phyloP scores from a whole-genome alignment of 1,140 invertebrate species.

The Parapsyche elsis region DNA sequence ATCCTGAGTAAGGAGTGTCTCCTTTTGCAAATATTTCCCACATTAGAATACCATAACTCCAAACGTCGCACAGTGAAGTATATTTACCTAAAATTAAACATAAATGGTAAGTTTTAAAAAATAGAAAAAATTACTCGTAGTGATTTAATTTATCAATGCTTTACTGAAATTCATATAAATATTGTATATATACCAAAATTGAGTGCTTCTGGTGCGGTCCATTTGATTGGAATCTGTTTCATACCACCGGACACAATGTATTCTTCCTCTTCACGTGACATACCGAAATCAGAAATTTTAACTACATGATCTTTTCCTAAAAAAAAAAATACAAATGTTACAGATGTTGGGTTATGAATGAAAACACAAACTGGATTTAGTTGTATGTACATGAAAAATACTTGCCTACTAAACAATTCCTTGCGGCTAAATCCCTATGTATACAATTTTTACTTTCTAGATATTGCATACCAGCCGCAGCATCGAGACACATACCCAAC shows the following conservation, averaged over 20 bases:
- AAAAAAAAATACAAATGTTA: conserved; percentile 45
- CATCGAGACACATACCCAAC: conserved; percentile 92
- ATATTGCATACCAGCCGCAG: conserved; percentile 93
- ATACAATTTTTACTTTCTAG: conserved; percentile 97
- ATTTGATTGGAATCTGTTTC: conserved; percentile 99
- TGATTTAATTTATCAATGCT: too few relatives aligned
- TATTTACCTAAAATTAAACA: conserved; percentile 80
- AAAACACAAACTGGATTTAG: too few relatives aligned
- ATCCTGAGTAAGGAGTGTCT: conserved; percentile 92
- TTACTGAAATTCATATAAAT: not conserved
- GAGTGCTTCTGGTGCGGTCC: conserved; percentile 96
- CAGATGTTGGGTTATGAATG: too few relatives aligned
- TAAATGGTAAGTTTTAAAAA: conserved; percentile 13
- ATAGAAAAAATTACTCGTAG: too few relatives aligned
- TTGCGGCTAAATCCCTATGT: conserved; percentile 93
- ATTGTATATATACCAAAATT: conserved; percentile 83
- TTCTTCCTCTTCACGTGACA: conserved; percentile 97
- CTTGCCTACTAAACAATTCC: conserved; percentile 92
- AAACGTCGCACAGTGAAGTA: conserved; percentile 97
- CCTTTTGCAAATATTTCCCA: conserved; percentile 98
- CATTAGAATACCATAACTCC: conserved; percentile 96
- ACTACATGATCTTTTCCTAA: conserved; percentile 83
- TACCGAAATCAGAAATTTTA: conserved; percentile 98
- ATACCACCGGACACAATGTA: conserved; percentile 97
- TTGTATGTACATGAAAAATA: conserved; percentile 12